Conservation (phyloP, 2,888 invertebrate species). For the Matsumyia berberina region DNA sequence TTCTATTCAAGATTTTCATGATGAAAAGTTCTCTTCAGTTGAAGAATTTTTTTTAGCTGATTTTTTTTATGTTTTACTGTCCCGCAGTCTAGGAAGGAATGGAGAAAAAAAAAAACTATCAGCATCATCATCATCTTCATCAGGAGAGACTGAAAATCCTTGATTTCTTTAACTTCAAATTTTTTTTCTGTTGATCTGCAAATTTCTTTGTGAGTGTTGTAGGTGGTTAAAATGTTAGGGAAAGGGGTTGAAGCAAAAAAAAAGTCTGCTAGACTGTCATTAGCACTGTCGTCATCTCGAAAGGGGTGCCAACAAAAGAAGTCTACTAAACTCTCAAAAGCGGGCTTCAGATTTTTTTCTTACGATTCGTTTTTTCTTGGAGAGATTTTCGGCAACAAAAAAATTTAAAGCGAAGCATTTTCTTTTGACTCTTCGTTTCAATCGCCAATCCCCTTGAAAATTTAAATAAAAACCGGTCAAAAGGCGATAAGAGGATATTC, state of each 20-base stretch:
- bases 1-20: slow-evolving; percentile 45
- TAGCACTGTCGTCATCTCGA: slow-evolving; percentile 52
- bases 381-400: slow-evolving; percentile 1
- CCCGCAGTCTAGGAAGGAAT: slow-evolving; percentile 11
- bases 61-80: slow-evolving; percentile 42
- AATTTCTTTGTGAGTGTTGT: slow-evolving; percentile 40
- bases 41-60: slow-evolving; percentile 51
- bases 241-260: not conserved
- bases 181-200: slow-evolving; percentile 62
- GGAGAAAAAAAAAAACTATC: slow-evolving; percentile 3
- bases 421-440: slow-evolving; percentile 12
- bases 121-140: slow-evolving; percentile 9
- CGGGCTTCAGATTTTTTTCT: not conserved
- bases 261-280: slow-evolving; percentile 55
- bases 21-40: slow-evolving; percentile 37
- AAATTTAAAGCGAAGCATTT: slow-evolving; percentile 17
- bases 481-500: not conserved
- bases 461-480: not conserved
- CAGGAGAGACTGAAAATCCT: slow-evolving; percentile 32
- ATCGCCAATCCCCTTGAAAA: too few relatives aligned
- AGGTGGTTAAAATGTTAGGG: not conserved
- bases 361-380: not conserved
- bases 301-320: slow-evolving; percentile 15
- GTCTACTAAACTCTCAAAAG: slow-evolving; percentile 16
- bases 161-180: slow-evolving; percentile 43